Evolutionary conservation across 2,797 vertebrate species (phyloP).

Genomic region (Danio tinwini): DNA sequence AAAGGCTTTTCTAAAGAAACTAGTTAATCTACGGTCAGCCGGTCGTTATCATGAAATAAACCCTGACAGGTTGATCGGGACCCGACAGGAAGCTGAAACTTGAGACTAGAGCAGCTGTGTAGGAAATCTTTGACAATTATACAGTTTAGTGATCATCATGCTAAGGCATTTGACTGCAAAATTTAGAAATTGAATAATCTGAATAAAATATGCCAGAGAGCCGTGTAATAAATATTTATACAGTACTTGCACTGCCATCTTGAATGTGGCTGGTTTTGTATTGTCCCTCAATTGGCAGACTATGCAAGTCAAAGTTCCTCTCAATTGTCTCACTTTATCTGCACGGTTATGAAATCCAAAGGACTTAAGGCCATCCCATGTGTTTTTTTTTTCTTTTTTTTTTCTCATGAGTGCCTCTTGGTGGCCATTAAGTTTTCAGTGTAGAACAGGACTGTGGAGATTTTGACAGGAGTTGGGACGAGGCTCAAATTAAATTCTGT

Average conservation of each 20-base stretch:
- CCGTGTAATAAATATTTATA: not conserved
- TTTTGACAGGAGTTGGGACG: not conserved
- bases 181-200: not conserved
- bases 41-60: conserved; percentile 11
- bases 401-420: not conserved
- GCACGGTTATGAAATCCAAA: too few species aligned
- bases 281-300: not conserved
- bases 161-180: not conserved
- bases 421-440: not conserved
- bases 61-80: conserved; percentile 9
- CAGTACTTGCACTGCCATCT: not conserved
- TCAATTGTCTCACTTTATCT: not conserved
- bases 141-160: not conserved
- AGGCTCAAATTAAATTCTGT: not conserved
- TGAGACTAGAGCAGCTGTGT: not conserved
- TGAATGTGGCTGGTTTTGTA: not conserved
- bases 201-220: not conserved
- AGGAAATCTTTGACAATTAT: not conserved
- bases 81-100: not conserved
- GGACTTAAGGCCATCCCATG: not conserved
- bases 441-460: not conserved
- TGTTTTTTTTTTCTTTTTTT: not conserved
- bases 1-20: conserved; percentile 25
- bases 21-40: not conserved
- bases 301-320: not conserved